Evolutionary conservation across 2,797 vertebrate species (phyloP).

Genomic region (Microcaecilia unicolor): DNA sequence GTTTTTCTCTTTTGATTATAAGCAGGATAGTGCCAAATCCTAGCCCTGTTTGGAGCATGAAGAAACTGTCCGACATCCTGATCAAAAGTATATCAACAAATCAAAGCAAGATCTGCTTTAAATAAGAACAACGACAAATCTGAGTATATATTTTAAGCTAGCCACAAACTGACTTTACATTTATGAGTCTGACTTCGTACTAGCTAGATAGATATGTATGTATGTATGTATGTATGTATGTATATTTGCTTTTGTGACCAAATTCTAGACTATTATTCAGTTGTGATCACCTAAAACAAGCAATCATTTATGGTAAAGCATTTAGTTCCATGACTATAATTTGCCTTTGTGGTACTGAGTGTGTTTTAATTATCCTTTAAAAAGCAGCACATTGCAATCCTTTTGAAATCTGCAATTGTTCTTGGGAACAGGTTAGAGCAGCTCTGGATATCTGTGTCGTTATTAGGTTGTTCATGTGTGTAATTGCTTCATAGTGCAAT

Average conservation of each 20-base stretch:
- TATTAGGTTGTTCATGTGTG: constrained; percentile 61
- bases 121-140: no score
- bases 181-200: no score
- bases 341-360: neutral
- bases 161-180: no score
- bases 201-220: no score
- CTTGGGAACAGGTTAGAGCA: constrained; percentile 57
- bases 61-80: no score
- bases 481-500: constrained; percentile 66
- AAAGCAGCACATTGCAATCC: constrained; percentile 38
- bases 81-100: no score
- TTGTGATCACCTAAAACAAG: neutral
- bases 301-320: neutral
- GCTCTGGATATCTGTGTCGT: constrained; percentile 44
- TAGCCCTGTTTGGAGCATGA: no score
- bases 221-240: no score
- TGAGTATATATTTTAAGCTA: no score
- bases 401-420: constrained; percentile 44
- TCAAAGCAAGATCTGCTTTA: no score
- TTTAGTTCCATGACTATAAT: neutral
- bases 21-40: no score
- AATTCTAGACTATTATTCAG: neutral
- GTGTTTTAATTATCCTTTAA: constrained; percentile 8
- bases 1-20: no score
- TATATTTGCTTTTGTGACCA: neutral